phyloP scores from a whole-genome alignment of 2,113 vertebrate genomes.

The Scalopus aquaticus region DNA sequence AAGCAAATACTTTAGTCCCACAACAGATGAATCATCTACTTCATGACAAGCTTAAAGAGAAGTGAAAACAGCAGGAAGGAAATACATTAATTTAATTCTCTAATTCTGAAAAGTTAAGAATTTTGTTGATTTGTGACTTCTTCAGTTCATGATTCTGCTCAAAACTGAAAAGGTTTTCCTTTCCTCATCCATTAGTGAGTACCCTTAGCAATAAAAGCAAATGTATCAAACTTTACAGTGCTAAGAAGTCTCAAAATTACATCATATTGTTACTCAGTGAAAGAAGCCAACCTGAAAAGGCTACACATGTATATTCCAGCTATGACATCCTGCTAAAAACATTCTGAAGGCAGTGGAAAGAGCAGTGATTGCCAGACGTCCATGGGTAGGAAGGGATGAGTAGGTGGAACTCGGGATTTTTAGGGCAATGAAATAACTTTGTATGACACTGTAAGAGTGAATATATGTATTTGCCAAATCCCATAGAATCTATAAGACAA shows the following conservation, averaged over 20 bases:
- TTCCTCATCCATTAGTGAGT: neutral
- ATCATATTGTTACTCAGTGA: neutral
- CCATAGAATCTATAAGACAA: neutral
- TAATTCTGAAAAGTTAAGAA: neutral
- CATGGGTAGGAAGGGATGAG: neutral
- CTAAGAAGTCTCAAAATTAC: neutral
- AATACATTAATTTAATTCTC: neutral
- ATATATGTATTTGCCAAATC: no score
- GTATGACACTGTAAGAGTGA: no score
- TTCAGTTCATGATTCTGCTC: neutral
- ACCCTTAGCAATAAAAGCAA: neutral
- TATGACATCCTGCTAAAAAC: neutral
- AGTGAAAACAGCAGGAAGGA: neutral
- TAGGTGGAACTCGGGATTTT: neutral
- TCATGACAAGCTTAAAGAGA: constrained; percentile 92
- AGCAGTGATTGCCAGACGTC: no score
- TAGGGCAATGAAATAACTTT: neutral
- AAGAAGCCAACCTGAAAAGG: neutral
- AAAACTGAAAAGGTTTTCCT: neutral
- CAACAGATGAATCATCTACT: constrained; percentile 90
- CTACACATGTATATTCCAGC: neutral
- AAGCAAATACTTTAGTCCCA: constrained; percentile 94
- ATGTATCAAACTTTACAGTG: neutral
- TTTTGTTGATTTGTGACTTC: neutral
- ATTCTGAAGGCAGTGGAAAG: neutral